A percentile compares a stretch with the other conserved stretches of the same genome.
Conservation (phyloP, 2,888 invertebrate species). For the Dusona sp. region DNA sequence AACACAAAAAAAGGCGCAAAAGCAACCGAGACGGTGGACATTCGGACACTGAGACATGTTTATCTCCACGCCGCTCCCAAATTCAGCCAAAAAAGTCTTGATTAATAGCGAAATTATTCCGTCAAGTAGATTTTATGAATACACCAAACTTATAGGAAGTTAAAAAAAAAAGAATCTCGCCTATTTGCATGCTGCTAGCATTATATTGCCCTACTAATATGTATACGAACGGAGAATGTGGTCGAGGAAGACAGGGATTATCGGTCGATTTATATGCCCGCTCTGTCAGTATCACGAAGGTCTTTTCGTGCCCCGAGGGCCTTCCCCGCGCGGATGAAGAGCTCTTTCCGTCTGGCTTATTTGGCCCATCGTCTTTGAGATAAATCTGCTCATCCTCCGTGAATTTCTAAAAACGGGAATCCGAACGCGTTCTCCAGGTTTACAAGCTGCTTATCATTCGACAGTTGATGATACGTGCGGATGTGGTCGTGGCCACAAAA, state of each 20-base stretch:
- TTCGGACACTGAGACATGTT: constrained; percentile 16
- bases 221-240: constrained; percentile 27
- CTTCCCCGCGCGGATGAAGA: constrained; percentile 44
- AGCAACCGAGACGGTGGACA: neutral
- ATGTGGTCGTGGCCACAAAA: neutral
- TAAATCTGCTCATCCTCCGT: constrained; percentile 10
- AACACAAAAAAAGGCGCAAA: neutral
- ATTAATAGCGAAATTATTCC: constrained; percentile 83
- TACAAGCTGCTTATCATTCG: neutral
- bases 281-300: constrained; percentile 22
- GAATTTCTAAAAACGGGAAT: neutral
- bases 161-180: constrained; percentile 71
- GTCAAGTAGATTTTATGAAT: constrained; percentile 76
- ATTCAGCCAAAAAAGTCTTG: constrained; percentile 71
- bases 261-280: constrained; percentile 77
- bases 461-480: neutral
- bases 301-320: constrained; percentile 23
- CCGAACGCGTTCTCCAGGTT: neutral
- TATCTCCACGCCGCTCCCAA: constrained; percentile 48
- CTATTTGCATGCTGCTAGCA: constrained; percentile 77
- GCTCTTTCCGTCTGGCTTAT: constrained; percentile 26
- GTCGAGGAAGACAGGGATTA: constrained; percentile 71
- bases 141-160: constrained; percentile 69
- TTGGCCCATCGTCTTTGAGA: constrained; percentile 29
- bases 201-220: constrained; percentile 17